Percentiles rank a stretch among this genome's conserved stretches.
phyloP scores from a whole-genome alignment of 2,888 invertebrate species.

The Pyrgus malvae region DNA sequence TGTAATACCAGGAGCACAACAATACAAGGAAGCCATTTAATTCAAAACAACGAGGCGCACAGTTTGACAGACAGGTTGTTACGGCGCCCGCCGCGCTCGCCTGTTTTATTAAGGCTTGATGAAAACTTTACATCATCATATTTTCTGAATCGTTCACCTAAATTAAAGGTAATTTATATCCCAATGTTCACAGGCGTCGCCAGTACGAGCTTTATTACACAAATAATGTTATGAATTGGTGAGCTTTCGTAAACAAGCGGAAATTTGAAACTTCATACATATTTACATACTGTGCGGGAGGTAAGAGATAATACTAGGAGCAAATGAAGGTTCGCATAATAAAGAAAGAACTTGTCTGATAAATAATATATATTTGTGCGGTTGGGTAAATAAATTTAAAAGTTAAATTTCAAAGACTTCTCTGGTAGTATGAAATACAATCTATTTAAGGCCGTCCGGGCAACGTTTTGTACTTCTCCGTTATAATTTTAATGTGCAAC shows the following conservation, averaged over 20 bases:
- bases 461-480: background rate
- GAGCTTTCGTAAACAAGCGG: slow-evolving; percentile 66
- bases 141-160: slow-evolving; percentile 75
- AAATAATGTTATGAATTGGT: slow-evolving; percentile 76
- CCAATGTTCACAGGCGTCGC: slow-evolving; percentile 67
- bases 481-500: background rate
- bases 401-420: slow-evolving; percentile 8
- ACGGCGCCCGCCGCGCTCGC: slow-evolving; percentile 38
- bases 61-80: slow-evolving; percentile 34
- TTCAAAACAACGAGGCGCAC: slow-evolving; percentile 49
- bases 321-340: slow-evolving; percentile 42
- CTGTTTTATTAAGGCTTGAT: slow-evolving; percentile 62
- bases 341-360: slow-evolving; percentile 1
- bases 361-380: slow-evolving; percentile 3
- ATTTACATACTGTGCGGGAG: slow-evolving; percentile 56
- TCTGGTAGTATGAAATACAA: background rate
- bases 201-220: slow-evolving; percentile 73
- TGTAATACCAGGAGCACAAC: background rate
- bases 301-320: slow-evolving; percentile 47
- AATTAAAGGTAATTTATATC: slow-evolving; percentile 79
- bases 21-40: slow-evolving; percentile 38
- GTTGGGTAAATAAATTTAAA: background rate
- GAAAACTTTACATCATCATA: slow-evolving; percentile 76
- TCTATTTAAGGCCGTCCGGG: background rate
- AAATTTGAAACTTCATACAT: slow-evolving; percentile 68